phyloP scores from a whole-genome alignment of 2,888 invertebrate genomes.

The Tenthredo notha region DNA sequence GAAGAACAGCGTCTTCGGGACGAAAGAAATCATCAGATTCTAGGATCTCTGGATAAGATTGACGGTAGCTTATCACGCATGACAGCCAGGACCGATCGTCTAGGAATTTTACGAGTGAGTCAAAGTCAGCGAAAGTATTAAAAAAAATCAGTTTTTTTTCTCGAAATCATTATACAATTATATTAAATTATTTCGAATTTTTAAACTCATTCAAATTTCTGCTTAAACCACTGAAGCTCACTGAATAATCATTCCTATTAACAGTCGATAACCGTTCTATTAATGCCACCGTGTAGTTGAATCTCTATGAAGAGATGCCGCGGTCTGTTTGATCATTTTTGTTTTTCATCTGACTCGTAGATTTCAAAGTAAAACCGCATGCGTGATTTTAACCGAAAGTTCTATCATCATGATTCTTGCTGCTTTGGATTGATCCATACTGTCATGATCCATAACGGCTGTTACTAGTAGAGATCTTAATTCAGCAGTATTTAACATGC shows the following conservation, averaged over 20 bases:
- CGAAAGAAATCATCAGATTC: constrained; percentile 82
- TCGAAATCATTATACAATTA: not conserved
- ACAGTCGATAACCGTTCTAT: constrained; percentile 18
- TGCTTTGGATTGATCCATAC: not conserved
- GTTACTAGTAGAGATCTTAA: not conserved
- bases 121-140: not conserved
- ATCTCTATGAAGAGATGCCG: not conserved
- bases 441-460: not conserved
- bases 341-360: not conserved
- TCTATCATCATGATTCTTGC: not conserved
- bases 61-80: constrained; percentile 81
- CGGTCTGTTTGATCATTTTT: not conserved
- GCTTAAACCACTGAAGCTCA: not conserved
- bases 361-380: not conserved
- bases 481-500: not conserved
- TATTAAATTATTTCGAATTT: not conserved
- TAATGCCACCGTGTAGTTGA: not conserved
- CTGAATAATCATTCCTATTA: not conserved
- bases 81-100: constrained; percentile 82
- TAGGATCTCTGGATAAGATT: constrained; percentile 81
- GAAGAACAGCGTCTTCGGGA: constrained; percentile 82
- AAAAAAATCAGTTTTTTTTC: not conserved
- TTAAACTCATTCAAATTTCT: not conserved
- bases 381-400: not conserved
- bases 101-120: constrained; percentile 80